These are phyloP conservation scores for Mesembrinibis cayennensis DNA, from an alignment of 2,113 vertebrate genomes.

Conservation along the genomic window DNA sequence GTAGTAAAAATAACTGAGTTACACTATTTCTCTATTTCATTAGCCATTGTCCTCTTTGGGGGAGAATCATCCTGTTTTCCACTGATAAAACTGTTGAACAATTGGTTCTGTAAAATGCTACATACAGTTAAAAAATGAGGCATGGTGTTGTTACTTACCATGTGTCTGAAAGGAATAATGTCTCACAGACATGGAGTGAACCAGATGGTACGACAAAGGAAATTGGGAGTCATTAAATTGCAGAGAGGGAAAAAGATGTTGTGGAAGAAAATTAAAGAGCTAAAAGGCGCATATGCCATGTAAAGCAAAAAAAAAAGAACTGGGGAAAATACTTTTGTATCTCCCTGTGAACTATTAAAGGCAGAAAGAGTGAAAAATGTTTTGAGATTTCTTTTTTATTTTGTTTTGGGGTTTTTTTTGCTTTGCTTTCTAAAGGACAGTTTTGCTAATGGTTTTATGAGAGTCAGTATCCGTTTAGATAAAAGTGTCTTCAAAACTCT, in stretches of 20 bases:
- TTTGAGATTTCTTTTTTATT: not conserved
- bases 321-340: not conserved
- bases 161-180: constrained; percentile 1
- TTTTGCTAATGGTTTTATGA: not conserved
- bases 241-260: constrained; percentile 1
- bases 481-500: constrained; percentile 12
- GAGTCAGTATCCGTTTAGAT: not conserved
- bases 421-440: not conserved
- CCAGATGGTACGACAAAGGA: constrained; percentile 43
- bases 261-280: constrained; percentile 28
- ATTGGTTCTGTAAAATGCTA: not conserved
- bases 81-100: not conserved
- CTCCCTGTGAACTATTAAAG: not conserved
- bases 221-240: constrained; percentile 38
- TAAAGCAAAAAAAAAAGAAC: not conserved
- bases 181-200: not conserved
- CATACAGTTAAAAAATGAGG: not conserved
- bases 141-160: not conserved
- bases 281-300: not conserved
- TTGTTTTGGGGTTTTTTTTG: not conserved
- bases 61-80: not conserved
- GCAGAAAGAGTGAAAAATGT: not conserved
- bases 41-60: not conserved
- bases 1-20: not conserved
- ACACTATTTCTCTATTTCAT: not conserved